A percentile compares a stretch with the other conserved stretches of the same genome.
Conservation (phyloP, 1,140 invertebrate genomes). For the Musca vetustissima region DNA sequence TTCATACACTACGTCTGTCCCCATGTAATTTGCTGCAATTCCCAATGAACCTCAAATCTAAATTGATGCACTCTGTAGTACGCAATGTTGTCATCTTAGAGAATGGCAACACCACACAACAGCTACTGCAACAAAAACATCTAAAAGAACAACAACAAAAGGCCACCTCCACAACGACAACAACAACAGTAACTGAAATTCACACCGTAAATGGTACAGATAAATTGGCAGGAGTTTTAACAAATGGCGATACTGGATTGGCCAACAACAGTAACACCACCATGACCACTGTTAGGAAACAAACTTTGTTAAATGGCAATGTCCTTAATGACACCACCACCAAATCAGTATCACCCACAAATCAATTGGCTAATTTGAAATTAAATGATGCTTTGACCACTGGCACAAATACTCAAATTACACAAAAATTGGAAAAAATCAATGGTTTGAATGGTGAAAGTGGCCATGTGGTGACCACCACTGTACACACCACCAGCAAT, state of each 20-base stretch:
- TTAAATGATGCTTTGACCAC: conserved; percentile 1
- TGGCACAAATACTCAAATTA: conserved; percentile 5
- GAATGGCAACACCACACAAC: not conserved
- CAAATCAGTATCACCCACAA: not conserved
- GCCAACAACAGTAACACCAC: conserved; percentile 23
- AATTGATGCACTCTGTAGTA: conserved; percentile 18
- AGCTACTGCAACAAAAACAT: conserved; percentile 10
- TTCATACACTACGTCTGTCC: not conserved
- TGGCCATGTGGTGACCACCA: conserved; percentile 14
- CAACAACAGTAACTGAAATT: conserved; percentile 31
- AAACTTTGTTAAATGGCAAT: conserved; percentile 4
- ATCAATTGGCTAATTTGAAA: conserved; percentile 11
- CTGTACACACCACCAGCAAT: conserved; percentile 30
- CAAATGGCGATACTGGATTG: not conserved
- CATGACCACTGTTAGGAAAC: not conserved
- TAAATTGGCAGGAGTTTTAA: conserved; percentile 5
- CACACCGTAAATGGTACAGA: conserved; percentile 30
- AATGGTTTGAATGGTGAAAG: conserved; percentile 8
- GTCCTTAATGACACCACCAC: not conserved
- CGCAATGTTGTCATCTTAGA: conserved; percentile 15
- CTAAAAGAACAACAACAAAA: conserved; percentile 33
- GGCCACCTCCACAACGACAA: conserved; percentile 24
- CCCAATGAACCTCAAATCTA: not conserved
- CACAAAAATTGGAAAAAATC: not conserved
- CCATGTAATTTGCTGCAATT: not conserved